Percentiles rank a stretch among this genome's conserved stretches.
Conservation (phyloP, 2,113 vertebrate species). For the Opisthocomus hoazin region DNA sequence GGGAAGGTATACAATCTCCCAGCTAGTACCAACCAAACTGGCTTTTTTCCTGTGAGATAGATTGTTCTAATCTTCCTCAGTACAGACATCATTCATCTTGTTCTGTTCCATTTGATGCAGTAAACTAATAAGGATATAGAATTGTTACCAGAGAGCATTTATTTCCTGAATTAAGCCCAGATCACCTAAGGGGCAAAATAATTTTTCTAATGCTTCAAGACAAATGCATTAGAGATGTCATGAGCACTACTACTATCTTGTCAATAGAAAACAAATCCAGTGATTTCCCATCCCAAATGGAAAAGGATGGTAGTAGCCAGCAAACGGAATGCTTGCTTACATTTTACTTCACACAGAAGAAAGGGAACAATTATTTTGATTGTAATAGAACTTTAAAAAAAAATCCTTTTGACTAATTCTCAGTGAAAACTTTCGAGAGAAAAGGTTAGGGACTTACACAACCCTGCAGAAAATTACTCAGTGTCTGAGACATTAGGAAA, state of each 20-base stretch:
- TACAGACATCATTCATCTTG: constrained; percentile 31
- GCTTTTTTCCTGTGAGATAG: not conserved
- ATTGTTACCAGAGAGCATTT: constrained; percentile 47
- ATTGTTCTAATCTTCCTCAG: constrained; percentile 47
- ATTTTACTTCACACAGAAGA: not conserved
- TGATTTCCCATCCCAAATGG: not conserved
- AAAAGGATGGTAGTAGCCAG: not conserved
- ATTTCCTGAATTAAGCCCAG: constrained; percentile 54
- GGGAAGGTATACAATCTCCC: not conserved
- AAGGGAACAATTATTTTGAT: not conserved
- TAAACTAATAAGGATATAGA: constrained; percentile 55
- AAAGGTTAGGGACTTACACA: not conserved
- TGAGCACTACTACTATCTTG: not conserved
- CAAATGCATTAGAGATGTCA: constrained; percentile 38
- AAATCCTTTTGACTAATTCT: not conserved
- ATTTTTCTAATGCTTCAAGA: constrained; percentile 46
- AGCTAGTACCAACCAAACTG: not conserved
- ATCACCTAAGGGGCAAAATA: constrained; percentile 43
- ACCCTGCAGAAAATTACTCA: not conserved
- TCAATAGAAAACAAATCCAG: constrained; percentile 39
- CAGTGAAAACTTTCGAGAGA: not conserved
- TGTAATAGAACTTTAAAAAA: not conserved
- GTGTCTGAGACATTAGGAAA: not conserved
- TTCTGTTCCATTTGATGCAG: not conserved
- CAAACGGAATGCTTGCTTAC: not conserved